Percentiles rank a stretch among this genome's conserved stretches.
Conservation (phyloP, 2,888 invertebrate genomes). For the Trypoxylon attenuatum region DNA sequence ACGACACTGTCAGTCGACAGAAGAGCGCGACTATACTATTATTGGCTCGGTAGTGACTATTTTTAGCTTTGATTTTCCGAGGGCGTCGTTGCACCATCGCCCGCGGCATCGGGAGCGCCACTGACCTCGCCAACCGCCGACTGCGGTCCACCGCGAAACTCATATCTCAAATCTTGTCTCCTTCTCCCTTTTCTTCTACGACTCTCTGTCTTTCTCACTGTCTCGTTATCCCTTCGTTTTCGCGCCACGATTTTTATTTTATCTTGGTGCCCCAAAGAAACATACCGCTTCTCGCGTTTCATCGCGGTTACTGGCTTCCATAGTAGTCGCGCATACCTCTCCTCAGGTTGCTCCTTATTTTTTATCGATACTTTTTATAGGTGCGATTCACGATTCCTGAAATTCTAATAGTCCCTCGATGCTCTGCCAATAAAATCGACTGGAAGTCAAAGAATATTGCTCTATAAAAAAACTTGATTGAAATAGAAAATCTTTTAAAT, state of each 20-base stretch:
- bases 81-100: conserved; percentile 26
- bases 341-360: too few species aligned
- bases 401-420: too few species aligned
- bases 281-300: background rate
- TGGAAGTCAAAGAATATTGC: too few species aligned
- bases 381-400: too few species aligned
- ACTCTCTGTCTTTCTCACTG: background rate
- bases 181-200: conserved; percentile 17
- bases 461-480: too few species aligned
- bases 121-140: conserved; percentile 54
- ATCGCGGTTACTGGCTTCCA: background rate
- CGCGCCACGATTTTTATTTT: background rate
- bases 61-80: conserved; percentile 49
- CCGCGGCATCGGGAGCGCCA: conserved; percentile 30
- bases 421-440: too few species aligned
- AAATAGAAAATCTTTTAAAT: too few species aligned
- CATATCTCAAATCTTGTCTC: conserved; percentile 46
- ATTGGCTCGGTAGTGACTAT: conserved; percentile 45
- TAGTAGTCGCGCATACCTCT: too few species aligned
- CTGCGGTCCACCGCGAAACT: conserved; percentile 55
- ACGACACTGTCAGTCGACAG: conserved; percentile 12
- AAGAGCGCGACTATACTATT: conserved; percentile 40
- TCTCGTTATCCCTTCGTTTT: background rate
- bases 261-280: background rate
- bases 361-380: too few species aligned